Conservation (phyloP, 1,140 invertebrate species). For the Brachionus calyciflorus region DNA sequence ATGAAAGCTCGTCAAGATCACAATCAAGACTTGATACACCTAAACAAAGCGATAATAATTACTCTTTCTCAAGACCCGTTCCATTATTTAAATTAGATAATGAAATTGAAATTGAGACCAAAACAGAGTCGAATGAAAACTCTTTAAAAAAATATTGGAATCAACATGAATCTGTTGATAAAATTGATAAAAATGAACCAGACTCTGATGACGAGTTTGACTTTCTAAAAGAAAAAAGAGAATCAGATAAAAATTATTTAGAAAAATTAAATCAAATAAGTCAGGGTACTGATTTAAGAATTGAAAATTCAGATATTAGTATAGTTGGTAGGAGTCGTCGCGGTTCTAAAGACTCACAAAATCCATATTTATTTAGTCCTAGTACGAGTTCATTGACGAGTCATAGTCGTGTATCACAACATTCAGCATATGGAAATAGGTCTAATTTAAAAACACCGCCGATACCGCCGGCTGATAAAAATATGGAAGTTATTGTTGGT, state of each 20-base stretch:
- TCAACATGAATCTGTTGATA: neutral
- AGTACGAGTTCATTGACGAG: constrained; percentile 20
- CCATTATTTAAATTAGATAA: constrained; percentile 41
- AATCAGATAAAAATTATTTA: constrained; percentile 41
- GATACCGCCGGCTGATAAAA: constrained; percentile 41
- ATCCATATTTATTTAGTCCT: constrained; percentile 27
- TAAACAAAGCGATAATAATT: neutral
- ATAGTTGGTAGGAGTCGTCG: neutral
- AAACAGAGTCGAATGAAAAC: neutral
- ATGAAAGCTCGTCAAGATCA: constrained; percentile 14
- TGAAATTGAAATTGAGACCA: neutral
- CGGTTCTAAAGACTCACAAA: constrained; percentile 10
- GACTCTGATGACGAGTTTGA: constrained; percentile 1
- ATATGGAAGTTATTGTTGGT: constrained; percentile 39
- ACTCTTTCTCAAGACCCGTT: neutral
- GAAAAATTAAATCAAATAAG: constrained; percentile 9
- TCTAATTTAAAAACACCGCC: constrained; percentile 12
- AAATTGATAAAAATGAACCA: neutral
- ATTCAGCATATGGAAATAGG: neutral
- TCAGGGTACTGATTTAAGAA: neutral
- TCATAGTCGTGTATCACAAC: constrained; percentile 7
- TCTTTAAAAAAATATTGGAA: constrained; percentile 6
- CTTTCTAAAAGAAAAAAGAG: constrained; percentile 20
- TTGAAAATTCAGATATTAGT: neutral
- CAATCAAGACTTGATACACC: neutral